Conservation (phyloP, 2,888 invertebrate species). For the Tanypteryx hageni region DNA sequence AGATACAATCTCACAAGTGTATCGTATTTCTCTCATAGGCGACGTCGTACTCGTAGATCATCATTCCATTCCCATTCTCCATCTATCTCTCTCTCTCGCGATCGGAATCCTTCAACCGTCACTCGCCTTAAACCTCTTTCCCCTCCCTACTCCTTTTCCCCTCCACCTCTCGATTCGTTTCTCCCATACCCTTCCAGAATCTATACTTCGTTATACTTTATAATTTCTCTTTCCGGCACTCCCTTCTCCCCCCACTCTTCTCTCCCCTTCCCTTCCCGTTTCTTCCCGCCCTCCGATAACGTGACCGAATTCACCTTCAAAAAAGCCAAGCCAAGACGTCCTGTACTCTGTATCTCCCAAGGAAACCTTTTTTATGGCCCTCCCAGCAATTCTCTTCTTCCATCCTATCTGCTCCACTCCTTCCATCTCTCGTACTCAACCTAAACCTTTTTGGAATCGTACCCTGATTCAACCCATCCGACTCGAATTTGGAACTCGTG, state of each 20-base stretch:
- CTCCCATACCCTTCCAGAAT: background rate
- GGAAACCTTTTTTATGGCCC: background rate
- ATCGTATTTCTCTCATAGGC: background rate
- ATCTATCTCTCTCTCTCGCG: background rate
- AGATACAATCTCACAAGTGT: background rate
- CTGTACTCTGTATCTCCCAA: background rate
- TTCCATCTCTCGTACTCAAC: background rate
- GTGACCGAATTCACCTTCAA: background rate
- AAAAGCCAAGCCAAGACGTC: background rate
- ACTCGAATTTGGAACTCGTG: too few relatives aligned
- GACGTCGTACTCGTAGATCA: background rate
- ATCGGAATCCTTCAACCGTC: constrained; percentile 6
- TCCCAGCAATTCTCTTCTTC: background rate
- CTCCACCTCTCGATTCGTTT: background rate
- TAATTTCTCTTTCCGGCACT: background rate
- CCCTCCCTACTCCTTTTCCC: background rate
- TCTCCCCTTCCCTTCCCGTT: background rate
- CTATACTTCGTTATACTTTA: background rate
- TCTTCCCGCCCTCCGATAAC: background rate
- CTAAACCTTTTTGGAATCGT: background rate
- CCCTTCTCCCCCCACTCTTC: background rate
- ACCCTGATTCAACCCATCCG: background rate
- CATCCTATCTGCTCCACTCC: background rate
- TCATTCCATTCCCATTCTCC: constrained; percentile 9
- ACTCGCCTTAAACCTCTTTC: background rate